Evolutionary conservation across 2,113 vertebrate genomes (phyloP), one percentile per base, ranked within the genome.

Genomic region (Panurus biarmicus): DNA sequence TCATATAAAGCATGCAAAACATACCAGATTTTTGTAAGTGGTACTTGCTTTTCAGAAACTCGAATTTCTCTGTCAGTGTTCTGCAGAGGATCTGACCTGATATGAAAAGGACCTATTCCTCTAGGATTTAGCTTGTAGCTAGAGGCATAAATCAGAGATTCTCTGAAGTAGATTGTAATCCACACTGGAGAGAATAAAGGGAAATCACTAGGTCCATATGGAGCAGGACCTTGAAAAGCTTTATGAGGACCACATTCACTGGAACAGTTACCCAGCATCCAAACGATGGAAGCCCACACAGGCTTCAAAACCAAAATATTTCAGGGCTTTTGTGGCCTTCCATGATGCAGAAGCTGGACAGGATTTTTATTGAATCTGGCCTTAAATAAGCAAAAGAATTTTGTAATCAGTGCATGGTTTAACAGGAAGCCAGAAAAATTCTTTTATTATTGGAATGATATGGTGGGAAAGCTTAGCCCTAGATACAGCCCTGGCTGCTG

Each of bases 341-440:
- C 65, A 81, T 95, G 88, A 77, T 87, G 90, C 51, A 16, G 93
- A 95, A 94, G 67, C 92, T 93, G 90, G 93, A 82, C 35, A 64
- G 72, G 66, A 85, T 67, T 95, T 93, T 92, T 96, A 96, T 90
- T 95, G 88, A 96, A 94, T 90, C 83, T 94, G 89, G 87, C 93
- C 90, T 90, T 95, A 96, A 96, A 73, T 85, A 95, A 94, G 92
- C 85, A 94, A 87, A 97, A 95, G 86, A 95, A 95, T 95, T 96
- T 91, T 95, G 88, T 90, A 95, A 96, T 95, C 95, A 94, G 72
- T 67, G 70, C 87, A 81, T 85, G 77, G 93, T 95, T 94, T 90
- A 93, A 94, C 90, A 87, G 90, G 85, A 92, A 96, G 87, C 85
- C 93, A 93, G 94, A 92, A 83, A 94, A 87, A 93, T 75, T 95